A percentile compares a stretch with the other conserved stretches of the same genome.
Conservation (phyloP, 2,797 vertebrate genomes). For the Melopsittacus undulatus region DNA sequence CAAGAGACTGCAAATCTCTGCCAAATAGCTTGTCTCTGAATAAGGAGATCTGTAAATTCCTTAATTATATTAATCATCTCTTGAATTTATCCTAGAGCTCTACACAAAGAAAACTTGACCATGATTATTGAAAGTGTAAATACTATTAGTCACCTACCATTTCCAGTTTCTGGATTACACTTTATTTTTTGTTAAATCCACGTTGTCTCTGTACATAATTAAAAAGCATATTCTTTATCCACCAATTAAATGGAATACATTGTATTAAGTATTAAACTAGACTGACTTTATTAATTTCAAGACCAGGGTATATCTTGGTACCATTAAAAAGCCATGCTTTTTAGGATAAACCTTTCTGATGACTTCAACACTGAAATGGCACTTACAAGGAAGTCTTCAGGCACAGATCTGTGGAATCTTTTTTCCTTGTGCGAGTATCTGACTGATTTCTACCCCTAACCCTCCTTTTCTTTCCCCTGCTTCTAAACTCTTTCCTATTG, state of each 20-base stretch:
- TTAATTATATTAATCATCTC: slow-evolving; percentile 46
- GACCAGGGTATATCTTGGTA: background rate
- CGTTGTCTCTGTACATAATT: background rate
- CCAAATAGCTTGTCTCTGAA: slow-evolving; percentile 3
- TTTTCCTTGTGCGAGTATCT: background rate
- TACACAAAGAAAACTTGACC: slow-evolving; percentile 46
- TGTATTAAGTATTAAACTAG: slow-evolving; percentile 15
- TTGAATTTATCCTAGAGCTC: slow-evolving; percentile 43
- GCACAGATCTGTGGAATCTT: background rate
- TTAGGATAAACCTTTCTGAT: background rate
- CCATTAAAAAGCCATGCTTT: background rate
- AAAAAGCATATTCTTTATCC: slow-evolving; percentile 7
- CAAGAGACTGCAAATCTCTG: background rate
- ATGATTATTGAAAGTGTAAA: slow-evolving; percentile 17
- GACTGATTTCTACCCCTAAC: background rate
- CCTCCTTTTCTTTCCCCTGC: background rate
- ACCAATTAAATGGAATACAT: slow-evolving; percentile 13
- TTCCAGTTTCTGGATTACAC: slow-evolving; percentile 26
- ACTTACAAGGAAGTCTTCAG: background rate
- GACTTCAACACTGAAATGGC: background rate
- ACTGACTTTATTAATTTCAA: slow-evolving; percentile 40
- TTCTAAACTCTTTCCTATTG: background rate
- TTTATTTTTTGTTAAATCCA: slow-evolving; percentile 40
- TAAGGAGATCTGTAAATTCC: slow-evolving; percentile 29
- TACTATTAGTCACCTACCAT: background rate